Percentiles rank a stretch among this genome's conserved stretches.
These are phyloP conservation scores for Maniola hyperantus DNA, from an alignment of 2,888 invertebrate genomes.

Conservation along the genomic window DNA sequence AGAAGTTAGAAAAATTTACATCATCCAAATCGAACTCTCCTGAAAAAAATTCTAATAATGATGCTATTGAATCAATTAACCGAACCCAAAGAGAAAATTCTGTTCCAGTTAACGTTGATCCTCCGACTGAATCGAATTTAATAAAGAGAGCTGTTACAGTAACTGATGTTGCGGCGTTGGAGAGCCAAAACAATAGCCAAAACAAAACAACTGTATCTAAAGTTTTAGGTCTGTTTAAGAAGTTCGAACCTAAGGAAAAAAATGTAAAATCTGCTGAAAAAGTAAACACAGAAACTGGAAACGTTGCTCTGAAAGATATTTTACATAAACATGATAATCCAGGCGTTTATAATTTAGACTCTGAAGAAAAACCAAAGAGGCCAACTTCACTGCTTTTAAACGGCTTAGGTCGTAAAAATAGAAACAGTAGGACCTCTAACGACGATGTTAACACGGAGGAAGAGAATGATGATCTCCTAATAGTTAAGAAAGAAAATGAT, in stretches of 20 bases:
- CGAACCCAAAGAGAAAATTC: conserved; percentile 86
- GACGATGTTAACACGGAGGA: conserved; percentile 61
- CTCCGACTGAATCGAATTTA: conserved; percentile 85
- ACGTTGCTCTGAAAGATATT: conserved; percentile 13
- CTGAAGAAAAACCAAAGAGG: conserved; percentile 75
- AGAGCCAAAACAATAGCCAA: conserved; percentile 63
- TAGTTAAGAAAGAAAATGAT: conserved; percentile 62
- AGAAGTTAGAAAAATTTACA: conserved; percentile 87
- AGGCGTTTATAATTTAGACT: conserved; percentile 49
- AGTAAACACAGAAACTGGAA: conserved; percentile 48
- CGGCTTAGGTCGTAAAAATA: conserved; percentile 79
- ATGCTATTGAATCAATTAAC: conserved; percentile 65
- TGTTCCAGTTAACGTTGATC: conserved; percentile 79
- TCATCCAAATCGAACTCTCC: conserved; percentile 77
- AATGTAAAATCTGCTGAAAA: conserved; percentile 59
- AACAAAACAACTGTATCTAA: conserved; percentile 87
- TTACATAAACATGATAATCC: conserved; percentile 45
- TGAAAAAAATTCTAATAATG: conserved; percentile 70
- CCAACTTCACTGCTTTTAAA: conserved; percentile 80
- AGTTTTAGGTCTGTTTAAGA: conserved; percentile 90
- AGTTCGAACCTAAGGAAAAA: conserved; percentile 85
- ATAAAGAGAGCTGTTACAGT: conserved; percentile 88
- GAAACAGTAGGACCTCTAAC: conserved; percentile 73
- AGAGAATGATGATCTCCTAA: conserved; percentile 55
- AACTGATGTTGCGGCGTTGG: conserved; percentile 84